Evolutionary conservation across 2,113 vertebrate species (phyloP).

Genomic region (Macrotus californicus): DNA sequence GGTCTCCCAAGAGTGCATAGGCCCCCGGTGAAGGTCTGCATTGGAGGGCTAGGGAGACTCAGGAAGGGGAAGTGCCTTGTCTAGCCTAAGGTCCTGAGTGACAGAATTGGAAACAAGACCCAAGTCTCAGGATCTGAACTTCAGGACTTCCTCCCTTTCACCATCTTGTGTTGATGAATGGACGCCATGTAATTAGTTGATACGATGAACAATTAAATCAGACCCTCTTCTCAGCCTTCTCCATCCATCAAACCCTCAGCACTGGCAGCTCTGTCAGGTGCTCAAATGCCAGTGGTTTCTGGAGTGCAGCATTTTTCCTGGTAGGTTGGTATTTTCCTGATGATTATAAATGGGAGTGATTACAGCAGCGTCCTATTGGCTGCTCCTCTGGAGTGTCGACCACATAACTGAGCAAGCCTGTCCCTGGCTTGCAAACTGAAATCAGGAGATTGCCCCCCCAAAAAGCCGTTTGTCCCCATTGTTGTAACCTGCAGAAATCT

Average conservation of each 20-base stretch:
- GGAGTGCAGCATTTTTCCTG: background rate
- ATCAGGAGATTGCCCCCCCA: background rate
- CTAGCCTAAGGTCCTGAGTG: background rate
- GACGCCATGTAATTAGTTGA: slow-evolving; percentile 18
- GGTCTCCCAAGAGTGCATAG: background rate
- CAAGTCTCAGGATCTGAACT: background rate
- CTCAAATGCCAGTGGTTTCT: slow-evolving; percentile 2
- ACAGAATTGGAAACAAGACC: background rate
- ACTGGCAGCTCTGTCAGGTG: background rate
- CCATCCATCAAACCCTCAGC: slow-evolving; percentile 43
- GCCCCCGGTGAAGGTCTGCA: background rate
- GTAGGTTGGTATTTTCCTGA: slow-evolving; percentile 26
- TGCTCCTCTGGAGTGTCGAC: background rate
- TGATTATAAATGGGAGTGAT: slow-evolving; percentile 39
- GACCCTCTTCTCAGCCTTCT: slow-evolving; percentile 24
- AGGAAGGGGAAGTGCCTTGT: background rate
- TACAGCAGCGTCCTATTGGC: background rate
- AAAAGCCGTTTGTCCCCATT: background rate
- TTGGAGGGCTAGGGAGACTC: background rate
- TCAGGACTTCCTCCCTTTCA: too few relatives aligned
- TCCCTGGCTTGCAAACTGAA: background rate
- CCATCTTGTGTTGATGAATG: slow-evolving; percentile 22
- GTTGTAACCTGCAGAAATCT: background rate
- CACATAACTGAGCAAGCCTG: background rate
- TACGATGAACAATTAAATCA: slow-evolving; percentile 46